Percentiles rank a stretch among this genome's conserved stretches.
phyloP scores from a whole-genome alignment of 37 sponge, comb jelly and placozoan species.

The Beroe forskalii region DNA sequence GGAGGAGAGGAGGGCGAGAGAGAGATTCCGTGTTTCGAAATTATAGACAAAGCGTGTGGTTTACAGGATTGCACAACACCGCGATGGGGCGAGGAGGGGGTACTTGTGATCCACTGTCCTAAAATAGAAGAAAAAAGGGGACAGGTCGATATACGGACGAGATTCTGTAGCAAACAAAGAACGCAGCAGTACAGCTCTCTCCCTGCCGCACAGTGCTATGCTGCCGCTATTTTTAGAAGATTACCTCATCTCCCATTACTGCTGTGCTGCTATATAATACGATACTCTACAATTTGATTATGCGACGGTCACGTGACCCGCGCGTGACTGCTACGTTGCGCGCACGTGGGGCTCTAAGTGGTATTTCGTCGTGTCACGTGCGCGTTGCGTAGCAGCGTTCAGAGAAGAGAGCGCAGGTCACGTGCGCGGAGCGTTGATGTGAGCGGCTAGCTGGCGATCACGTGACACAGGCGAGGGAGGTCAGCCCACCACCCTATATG shows the following conservation, averaged over 20 bases:
- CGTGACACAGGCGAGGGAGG: background rate
- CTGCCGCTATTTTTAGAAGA: slow-evolving; percentile 27
- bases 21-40: too few relatives aligned
- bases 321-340: too few relatives aligned
- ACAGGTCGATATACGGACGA: too few relatives aligned
- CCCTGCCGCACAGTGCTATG: too few relatives aligned
- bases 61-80: too few relatives aligned
- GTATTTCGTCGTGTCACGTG: slow-evolving; percentile 13
- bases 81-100: too few relatives aligned
- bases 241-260: background rate
- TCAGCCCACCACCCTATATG: slow-evolving; percentile 38
- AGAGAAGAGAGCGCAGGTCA: background rate
- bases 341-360: slow-evolving; percentile 13
- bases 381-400: slow-evolving; percentile 6
- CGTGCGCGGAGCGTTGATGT: background rate
- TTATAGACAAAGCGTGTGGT: too few relatives aligned
- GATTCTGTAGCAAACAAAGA: too few relatives aligned
- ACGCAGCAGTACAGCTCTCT: too few relatives aligned
- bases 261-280: slow-evolving; percentile 34
- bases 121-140: too few relatives aligned
- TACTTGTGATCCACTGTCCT: too few relatives aligned
- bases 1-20: too few relatives aligned
- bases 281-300: slow-evolving; percentile 58
- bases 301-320: slow-evolving; percentile 19
- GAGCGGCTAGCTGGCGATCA: background rate